phyloP scores from a whole-genome alignment of 1,140 invertebrate genomes.

The Magallana gigas region DNA sequence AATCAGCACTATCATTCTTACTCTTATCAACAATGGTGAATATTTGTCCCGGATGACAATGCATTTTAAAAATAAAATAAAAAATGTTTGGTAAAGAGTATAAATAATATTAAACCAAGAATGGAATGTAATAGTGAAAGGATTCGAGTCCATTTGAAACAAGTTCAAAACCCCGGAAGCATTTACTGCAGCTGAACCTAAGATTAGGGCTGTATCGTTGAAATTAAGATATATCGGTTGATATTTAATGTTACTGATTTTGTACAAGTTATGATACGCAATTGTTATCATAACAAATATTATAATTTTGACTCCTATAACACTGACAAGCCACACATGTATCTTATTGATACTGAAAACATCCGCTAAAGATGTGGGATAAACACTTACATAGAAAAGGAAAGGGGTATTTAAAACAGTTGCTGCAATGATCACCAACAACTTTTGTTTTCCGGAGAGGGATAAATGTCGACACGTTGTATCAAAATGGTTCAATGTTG shows the following conservation, averaged over 20 bases:
- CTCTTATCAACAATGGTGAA: background rate
- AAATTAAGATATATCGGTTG: background rate
- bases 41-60: background rate
- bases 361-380: too few species aligned
- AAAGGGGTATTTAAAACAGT: background rate
- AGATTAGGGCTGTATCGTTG: background rate
- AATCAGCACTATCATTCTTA: background rate
- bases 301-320: too few species aligned
- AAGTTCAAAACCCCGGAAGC: background rate
- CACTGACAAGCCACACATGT: too few species aligned
- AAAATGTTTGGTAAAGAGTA: background rate
- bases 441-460: background rate
- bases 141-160: background rate
- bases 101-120: background rate
- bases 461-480: background rate
- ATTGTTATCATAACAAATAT: background rate
- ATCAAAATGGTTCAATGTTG: background rate
- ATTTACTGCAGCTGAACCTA: background rate
- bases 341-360: too few species aligned
- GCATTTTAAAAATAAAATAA: background rate
- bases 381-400: too few species aligned
- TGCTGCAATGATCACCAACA: background rate
- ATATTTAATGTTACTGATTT: background rate
- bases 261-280: background rate
- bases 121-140: background rate